Evolutionary conservation across 2,113 vertebrate species (phyloP).

Genomic region (Leptocoma aspasia): DNA sequence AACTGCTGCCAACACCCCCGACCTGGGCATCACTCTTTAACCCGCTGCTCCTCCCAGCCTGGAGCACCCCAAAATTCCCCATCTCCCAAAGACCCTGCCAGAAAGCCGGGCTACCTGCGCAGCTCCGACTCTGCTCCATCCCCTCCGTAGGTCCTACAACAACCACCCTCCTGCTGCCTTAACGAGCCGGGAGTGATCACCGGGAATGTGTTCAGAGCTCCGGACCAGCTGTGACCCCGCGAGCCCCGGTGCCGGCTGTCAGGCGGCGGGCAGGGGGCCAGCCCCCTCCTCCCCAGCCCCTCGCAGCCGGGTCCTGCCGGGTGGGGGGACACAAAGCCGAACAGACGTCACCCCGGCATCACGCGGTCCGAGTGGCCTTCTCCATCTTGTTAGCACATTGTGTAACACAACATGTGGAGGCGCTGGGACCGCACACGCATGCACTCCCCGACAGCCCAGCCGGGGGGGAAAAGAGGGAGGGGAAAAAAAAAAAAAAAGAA

Average conservation of each 20-base stretch:
- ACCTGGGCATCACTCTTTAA: neutral
- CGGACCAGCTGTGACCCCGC: neutral
- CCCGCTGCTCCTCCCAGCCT: neutral
- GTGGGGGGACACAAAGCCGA: neutral
- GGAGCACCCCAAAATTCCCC: neutral
- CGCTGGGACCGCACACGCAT: conserved; percentile 50
- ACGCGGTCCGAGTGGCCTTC: conserved; percentile 24
- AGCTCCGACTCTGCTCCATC: neutral
- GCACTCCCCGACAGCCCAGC: conserved; percentile 8
- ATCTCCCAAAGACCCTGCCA: neutral
- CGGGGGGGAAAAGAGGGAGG: neutral
- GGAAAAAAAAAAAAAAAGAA: too few species aligned
- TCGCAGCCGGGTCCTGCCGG: neutral
- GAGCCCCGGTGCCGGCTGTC: neutral
- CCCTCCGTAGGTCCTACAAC: neutral
- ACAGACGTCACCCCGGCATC: conserved; percentile 54
- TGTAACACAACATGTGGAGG: conserved; percentile 55
- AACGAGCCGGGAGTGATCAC: neutral
- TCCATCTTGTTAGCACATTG: conserved; percentile 68
- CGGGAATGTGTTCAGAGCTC: neutral
- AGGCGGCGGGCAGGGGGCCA: neutral
- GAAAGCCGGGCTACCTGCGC: neutral
- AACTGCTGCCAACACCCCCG: rapidly evolving
- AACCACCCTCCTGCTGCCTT: neutral
- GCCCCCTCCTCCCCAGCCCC: neutral